Base-by-base conservation (phyloP, 2,113 vertebrate genomes). In the Gymnocephalus cernua region DNA sequence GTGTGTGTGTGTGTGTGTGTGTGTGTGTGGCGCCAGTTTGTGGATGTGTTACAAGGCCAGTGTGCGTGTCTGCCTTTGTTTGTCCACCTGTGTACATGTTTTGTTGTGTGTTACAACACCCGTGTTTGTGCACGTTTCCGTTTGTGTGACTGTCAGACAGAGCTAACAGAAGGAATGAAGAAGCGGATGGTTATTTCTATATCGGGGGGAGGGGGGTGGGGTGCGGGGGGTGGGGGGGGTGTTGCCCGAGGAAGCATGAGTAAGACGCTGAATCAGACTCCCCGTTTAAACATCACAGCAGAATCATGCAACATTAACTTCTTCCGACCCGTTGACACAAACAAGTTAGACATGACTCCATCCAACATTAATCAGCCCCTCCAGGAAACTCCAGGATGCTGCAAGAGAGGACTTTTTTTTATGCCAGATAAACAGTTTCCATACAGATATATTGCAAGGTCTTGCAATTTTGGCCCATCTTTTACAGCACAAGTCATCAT, bases 241-340 rank as follows among this genome's bases (percentile, higher is more conserved):
- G 53, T 54, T 69, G 85, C 87, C 80, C 16, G 47, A 25, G 70
- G 89, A 86, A 12, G 19, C 62, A 58, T 78, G 81, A 82, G 70
- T 83, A 82, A 90, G 84, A 82, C 12, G n/a, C 75, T 90, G 89
- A 91, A 86, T 92, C 84, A 89, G 83, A 85, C 41, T 48, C 56
- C 29, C 51, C 29, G 53, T 50, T 84, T 61, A 63, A 88, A 83
- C 82, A 78, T 79, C 82, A 80, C 56, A 72, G 70, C 75, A 63
- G 71, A 88, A 38, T 86, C 84, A 88, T 86, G 85, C 88, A 92
- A 91, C 68, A 88, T 92, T 90, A 85, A 89, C 86, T 79, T 83
- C 83, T 68, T 88, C 71, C 70, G 50, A 87, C 79, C 80, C 54
- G 35, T 67, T 68, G 81, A 88, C 88, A 73, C 85, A 91, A 88